Conservation (phyloP, 2,797 vertebrate species). For the Molossus molossus region DNA sequence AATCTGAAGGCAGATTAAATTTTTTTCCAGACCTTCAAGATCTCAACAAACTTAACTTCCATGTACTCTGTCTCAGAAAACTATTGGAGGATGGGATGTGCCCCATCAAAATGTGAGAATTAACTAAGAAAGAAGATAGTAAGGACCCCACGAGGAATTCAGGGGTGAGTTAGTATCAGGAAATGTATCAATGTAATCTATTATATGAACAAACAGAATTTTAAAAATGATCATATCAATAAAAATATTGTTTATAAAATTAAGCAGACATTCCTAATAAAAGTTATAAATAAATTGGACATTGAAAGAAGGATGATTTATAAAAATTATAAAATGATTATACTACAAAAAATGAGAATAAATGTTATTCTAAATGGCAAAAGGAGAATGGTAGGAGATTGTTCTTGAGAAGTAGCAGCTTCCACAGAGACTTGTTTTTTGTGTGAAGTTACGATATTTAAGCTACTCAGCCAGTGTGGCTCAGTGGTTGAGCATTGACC, state of each 20-base stretch:
- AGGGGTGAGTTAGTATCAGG: background rate
- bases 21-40: background rate
- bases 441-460: conserved; percentile 11
- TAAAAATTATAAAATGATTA: background rate
- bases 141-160: background rate
- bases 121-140: background rate
- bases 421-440: background rate
- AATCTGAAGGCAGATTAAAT: background rate
- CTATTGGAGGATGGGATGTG: background rate
- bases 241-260: conserved; percentile 38
- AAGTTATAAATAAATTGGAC: conserved; percentile 48
- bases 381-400: conserved; percentile 11
- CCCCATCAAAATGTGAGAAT: background rate
- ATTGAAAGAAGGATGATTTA: background rate
- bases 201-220: background rate
- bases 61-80: background rate
- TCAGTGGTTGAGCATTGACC: too few species aligned
- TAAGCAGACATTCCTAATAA: conserved; percentile 40
- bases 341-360: background rate
- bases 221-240: background rate
- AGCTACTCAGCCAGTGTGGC: background rate
- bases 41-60: conserved; percentile 18
- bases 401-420: background rate
- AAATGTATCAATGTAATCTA: background rate
- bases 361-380: conserved; percentile 23